These are phyloP conservation scores for Cryptocephalus moraei DNA, from an alignment of 2,888 invertebrate genomes.

Conservation along the genomic window DNA sequence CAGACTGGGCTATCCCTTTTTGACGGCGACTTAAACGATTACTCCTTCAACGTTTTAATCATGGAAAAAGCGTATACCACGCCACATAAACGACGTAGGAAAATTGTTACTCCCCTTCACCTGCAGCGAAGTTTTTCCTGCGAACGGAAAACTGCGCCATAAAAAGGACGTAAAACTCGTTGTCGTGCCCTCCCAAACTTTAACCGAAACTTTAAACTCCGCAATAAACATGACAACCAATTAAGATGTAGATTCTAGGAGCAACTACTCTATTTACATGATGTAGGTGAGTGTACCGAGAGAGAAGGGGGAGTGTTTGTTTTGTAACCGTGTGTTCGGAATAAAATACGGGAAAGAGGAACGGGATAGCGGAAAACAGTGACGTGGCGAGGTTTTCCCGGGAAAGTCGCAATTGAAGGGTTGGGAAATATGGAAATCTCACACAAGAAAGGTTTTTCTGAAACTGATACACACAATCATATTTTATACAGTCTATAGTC, in stretches of 20 bases:
- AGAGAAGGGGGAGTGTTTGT: slow-evolving; percentile 24
- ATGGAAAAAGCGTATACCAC: no score
- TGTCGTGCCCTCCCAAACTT: slow-evolving; percentile 9
- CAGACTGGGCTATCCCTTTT: no score
- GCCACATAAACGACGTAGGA: no score
- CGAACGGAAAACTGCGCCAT: background rate
- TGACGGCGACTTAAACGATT: no score
- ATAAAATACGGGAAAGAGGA: slow-evolving; percentile 29
- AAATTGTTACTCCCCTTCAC: no score
- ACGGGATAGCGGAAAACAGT: slow-evolving; percentile 1
- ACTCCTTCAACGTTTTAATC: no score
- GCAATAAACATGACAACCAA: slow-evolving; percentile 41
- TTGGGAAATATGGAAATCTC: no score
- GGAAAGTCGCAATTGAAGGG: background rate
- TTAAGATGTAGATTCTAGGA: slow-evolving; percentile 39
- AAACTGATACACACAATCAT: no score
- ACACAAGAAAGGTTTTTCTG: no score
- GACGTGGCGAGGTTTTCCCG: background rate
- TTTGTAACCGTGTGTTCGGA: slow-evolving; percentile 33
- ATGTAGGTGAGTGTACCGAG: slow-evolving; percentile 30
- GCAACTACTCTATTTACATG: slow-evolving; percentile 36
- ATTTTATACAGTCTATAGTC: no score
- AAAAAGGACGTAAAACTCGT: slow-evolving; percentile 14
- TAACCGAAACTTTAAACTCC: slow-evolving; percentile 27
- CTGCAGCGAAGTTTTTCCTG: no score